A percentile compares a stretch with the other conserved stretches of the same genome.
Conservation (phyloP, 2,113 vertebrate species). For the Callionymus lyra region DNA sequence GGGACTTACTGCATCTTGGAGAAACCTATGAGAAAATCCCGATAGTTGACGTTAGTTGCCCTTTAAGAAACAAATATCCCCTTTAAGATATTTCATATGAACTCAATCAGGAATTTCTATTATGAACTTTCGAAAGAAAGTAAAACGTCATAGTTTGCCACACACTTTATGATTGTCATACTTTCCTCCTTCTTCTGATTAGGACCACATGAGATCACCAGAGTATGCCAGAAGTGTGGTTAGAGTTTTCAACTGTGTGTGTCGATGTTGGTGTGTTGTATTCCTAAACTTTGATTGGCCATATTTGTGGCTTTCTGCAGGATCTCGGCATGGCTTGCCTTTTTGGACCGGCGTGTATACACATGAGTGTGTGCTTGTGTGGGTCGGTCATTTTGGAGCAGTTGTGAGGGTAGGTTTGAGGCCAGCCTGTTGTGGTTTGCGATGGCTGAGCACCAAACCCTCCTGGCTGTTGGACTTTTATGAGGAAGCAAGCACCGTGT, state of each 20-base stretch:
- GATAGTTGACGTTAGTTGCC: no score
- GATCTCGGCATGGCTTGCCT: constrained; percentile 48
- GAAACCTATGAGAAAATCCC: no score
- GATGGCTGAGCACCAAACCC: constrained; percentile 50
- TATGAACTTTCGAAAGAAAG: no score
- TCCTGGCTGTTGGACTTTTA: constrained; percentile 58
- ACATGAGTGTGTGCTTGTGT: constrained; percentile 10
- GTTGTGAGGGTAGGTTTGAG: constrained; percentile 29
- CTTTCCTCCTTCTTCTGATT: constrained; percentile 47
- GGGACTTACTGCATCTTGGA: no score
- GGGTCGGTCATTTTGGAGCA: constrained; percentile 27
- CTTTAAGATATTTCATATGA: no score
- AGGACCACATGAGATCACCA: constrained; percentile 20
- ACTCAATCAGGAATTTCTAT: no score
- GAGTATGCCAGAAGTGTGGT: constrained; percentile 33
- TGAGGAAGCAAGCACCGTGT: constrained; percentile 41
- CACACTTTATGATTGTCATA: constrained; percentile 28
- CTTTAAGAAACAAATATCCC: no score
- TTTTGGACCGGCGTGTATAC: constrained; percentile 10
- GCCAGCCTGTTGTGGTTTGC: constrained; percentile 40
- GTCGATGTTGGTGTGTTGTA: constrained; percentile 35
- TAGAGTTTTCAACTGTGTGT: constrained; percentile 11
- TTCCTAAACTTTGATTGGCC: constrained; percentile 39
- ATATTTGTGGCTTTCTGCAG: constrained; percentile 51
- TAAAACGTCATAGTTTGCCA: constrained; percentile 7